Base-by-base conservation (phyloP, 1,140 invertebrate species). In the Achatina immaculata region DNA sequence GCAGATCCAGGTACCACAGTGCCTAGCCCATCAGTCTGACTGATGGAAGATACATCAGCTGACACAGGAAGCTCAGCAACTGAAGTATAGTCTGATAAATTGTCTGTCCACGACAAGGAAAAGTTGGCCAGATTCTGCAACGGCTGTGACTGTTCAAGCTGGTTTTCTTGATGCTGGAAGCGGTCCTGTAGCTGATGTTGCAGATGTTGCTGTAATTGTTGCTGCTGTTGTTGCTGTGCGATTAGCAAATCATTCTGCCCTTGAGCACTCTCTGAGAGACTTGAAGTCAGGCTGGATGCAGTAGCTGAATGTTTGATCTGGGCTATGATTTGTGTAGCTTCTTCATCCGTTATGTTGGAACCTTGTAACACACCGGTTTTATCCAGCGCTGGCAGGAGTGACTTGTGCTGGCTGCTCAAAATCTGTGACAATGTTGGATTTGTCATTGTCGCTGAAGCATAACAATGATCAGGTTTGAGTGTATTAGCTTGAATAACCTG, bases 391-490 rank as follows among this genome's bases (percentile, higher is more conserved):
- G 72, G 42, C 40, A 81, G 19, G 9, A 55, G 31, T 31, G 79
- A 36, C 19, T 75, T 34, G 38, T 48, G 65, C 40, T 66, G 55
- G 11, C 58, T 65, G 7, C 4, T 45, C 7, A 75, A 58, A 38
- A 36, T 38, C 24, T 38, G 51, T 28, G 66, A 51, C 3, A 43
- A 36, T 51, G 69, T 45, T 62, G 55, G 7, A 14, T 51, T 65
- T 2, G 58, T 62, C 28, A 65, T n/a, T n/a, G 43, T 43, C 6
- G 69, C 79, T 24, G 79, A 66, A 21, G 79, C 79, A 62, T 81
- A 81, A 55, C 79, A 81, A 62, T 81, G 79, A 43, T 81, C 79
- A 34, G 71, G 40, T 14, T 40, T 75, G 31, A 65, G 58, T 28
- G 58, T 48, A 34, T 14, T 55, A 55, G 38, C 36, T 6, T 34